phyloP scores from a whole-genome alignment of 2,888 invertebrate species.

The Epirrhoe tristata region DNA sequence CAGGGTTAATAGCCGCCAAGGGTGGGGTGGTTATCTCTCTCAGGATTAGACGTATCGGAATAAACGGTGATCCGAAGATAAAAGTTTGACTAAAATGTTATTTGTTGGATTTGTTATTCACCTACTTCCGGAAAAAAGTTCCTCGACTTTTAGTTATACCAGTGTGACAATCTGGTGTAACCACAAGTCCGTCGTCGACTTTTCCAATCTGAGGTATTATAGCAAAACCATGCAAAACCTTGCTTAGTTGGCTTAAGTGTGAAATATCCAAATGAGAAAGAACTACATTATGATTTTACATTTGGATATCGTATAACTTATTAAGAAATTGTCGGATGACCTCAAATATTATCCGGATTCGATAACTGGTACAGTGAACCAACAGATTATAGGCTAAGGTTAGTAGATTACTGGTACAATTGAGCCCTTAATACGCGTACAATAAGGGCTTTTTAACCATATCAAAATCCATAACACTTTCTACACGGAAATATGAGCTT shows the following conservation, averaged over 20 bases:
- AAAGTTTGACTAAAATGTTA: constrained; percentile 28
- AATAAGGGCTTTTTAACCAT: constrained; percentile 67
- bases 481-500: constrained; percentile 39
- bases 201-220: too few relatives aligned
- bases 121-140: too few relatives aligned
- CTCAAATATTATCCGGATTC: constrained; percentile 16
- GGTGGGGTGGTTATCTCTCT: constrained; percentile 64
- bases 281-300: too few relatives aligned
- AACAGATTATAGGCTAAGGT: constrained; percentile 42
- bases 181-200: too few relatives aligned
- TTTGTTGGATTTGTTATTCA: constrained; percentile 9
- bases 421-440: constrained; percentile 64
- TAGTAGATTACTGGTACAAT: constrained; percentile 55
- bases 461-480: constrained; percentile 53
- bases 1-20: constrained; percentile 78
- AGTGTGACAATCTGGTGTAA: too few relatives aligned
- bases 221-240: too few relatives aligned
- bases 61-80: constrained; percentile 47
- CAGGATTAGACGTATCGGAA: constrained; percentile 66
- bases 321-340: not conserved
- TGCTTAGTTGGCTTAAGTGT: too few relatives aligned
- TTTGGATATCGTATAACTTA: not conserved
- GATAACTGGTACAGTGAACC: constrained; percentile 20
- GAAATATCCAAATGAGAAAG: too few relatives aligned
- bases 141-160: too few relatives aligned